phyloP scores from a whole-genome alignment of 2,113 vertebrate genomes.

The Apistogramma diplotaenia region DNA sequence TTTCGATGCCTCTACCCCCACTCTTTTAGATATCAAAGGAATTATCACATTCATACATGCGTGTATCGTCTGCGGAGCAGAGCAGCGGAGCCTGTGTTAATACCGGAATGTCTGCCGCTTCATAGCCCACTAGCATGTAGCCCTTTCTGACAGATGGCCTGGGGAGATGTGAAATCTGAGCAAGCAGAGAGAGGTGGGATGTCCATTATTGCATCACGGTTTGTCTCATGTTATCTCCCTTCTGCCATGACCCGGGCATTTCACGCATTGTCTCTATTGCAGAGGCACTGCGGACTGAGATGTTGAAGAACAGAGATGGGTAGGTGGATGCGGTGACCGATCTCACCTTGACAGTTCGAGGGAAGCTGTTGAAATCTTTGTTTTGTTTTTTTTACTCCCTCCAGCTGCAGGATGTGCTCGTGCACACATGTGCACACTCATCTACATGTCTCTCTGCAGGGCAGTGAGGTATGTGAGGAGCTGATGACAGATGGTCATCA shows the following conservation, averaged over 20 bases:
- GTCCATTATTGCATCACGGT: constrained; percentile 31
- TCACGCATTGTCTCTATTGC: constrained; percentile 1
- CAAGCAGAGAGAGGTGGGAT: constrained; percentile 35
- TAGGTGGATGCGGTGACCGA: constrained; percentile 9
- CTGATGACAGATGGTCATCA: constrained; percentile 45
- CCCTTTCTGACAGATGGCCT: constrained; percentile 53
- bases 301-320: constrained; percentile 11
- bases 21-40: constrained; percentile 26
- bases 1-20: neutral
- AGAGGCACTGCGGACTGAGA: constrained; percentile 27
- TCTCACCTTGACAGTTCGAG: constrained; percentile 29
- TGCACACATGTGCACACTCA: neutral
- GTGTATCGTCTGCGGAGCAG: neutral
- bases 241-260: neutral
- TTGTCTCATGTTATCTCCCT: constrained; percentile 47
- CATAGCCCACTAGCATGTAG: constrained; percentile 7
- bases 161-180: constrained; percentile 57
- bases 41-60: constrained; percentile 10
- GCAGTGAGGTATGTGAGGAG: constrained; percentile 13
- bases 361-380: neutral
- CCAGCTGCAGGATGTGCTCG: neutral
- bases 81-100: constrained; percentile 2
- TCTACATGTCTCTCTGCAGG: neutral
- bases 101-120: constrained; percentile 29
- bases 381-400: neutral